Evolutionary conservation across 2,113 vertebrate species (phyloP).

Genomic region (Hassar affinis): DNA sequence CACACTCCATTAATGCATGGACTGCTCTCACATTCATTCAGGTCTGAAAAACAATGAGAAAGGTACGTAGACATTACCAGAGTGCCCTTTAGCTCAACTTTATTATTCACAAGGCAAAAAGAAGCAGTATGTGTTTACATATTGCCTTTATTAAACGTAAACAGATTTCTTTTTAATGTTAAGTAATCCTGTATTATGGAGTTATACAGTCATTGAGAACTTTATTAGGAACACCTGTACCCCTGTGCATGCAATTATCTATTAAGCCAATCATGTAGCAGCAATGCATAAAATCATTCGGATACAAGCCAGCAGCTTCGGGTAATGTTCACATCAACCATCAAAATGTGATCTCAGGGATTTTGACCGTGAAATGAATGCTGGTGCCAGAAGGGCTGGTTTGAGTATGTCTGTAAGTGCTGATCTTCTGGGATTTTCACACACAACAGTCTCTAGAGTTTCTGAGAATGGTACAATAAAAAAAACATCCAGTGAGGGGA

Average conservation of each 20-base stretch:
- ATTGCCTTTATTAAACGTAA: neutral
- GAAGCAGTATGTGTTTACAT: neutral
- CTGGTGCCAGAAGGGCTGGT: neutral
- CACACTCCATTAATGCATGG: slow-evolving; percentile 80
- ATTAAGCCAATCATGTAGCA: neutral
- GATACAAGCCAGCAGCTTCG: neutral
- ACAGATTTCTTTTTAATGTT: neutral
- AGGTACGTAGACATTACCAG: neutral
- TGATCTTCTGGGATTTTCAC: neutral
- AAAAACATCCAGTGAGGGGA: neutral
- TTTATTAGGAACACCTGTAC: neutral
- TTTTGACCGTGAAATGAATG: neutral
- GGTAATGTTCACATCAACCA: neutral
- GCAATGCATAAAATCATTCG: neutral
- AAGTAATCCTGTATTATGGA: neutral
- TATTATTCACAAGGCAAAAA: slow-evolving; percentile 7
- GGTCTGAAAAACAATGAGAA: slow-evolving; percentile 66
- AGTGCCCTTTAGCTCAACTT: neutral
- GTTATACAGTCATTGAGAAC: neutral
- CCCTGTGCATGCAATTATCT: neutral
- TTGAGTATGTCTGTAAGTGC: neutral
- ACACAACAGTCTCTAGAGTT: neutral
- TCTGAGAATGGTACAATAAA: neutral
- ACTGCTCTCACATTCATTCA: slow-evolving; percentile 82
- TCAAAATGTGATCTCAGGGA: neutral